phyloP scores from a whole-genome alignment of 2,888 invertebrate species.

The Ethmia dodecea region DNA sequence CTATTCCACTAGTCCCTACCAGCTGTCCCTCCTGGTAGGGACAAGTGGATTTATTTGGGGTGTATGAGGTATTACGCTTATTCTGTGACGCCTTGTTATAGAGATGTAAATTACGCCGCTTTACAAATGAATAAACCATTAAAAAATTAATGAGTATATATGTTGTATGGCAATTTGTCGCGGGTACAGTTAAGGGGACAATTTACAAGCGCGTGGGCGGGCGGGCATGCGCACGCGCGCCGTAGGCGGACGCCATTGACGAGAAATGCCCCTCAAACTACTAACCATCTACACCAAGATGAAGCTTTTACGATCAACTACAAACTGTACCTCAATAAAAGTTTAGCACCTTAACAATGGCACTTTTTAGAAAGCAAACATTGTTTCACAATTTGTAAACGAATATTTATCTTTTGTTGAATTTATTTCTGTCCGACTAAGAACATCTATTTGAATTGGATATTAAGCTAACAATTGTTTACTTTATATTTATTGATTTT shows the following conservation, averaged over 20 bases:
- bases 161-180: conserved; percentile 58
- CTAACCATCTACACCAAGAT: conserved; percentile 42
- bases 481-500: too few relatives aligned
- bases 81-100: neutral
- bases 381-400: conserved; percentile 27
- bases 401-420: conserved; percentile 17
- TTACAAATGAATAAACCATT: conserved; percentile 28
- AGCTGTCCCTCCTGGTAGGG: too few relatives aligned
- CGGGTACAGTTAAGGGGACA: conserved; percentile 58
- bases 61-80: too few relatives aligned
- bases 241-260: conserved; percentile 63
- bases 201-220: conserved; percentile 65
- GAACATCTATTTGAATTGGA: too few relatives aligned
- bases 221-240: conserved; percentile 43
- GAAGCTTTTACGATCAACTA: conserved; percentile 48
- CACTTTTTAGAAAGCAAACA: conserved; percentile 33
- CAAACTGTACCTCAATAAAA: conserved; percentile 51
- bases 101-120: conserved; percentile 10
- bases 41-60: too few relatives aligned
- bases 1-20: too few relatives aligned
- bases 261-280: conserved; percentile 45
- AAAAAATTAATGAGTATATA: conserved; percentile 42
- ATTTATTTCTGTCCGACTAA: conserved; percentile 2
- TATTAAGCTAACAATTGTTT: too few relatives aligned
- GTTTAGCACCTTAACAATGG: conserved; percentile 41